phyloP scores from a whole-genome alignment of 2,888 invertebrate species.

The Camptogramma bilineatum region DNA sequence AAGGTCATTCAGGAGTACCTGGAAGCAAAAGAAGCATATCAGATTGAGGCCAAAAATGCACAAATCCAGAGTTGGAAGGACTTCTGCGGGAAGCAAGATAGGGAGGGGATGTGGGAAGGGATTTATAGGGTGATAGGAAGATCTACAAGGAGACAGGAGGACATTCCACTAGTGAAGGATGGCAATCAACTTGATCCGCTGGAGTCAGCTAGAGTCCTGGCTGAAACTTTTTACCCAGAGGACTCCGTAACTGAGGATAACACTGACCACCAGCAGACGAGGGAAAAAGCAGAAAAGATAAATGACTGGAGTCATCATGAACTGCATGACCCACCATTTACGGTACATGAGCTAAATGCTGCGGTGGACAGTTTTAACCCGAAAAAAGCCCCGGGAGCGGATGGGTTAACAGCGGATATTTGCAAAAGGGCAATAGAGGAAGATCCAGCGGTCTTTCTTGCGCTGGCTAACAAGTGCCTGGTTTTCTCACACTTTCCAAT shows the following conservation, averaged over 20 bases:
- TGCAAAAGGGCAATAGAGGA: slow-evolving; percentile 35
- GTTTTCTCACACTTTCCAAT: slow-evolving; percentile 33
- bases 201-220: slow-evolving; percentile 19
- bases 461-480: slow-evolving; percentile 38
- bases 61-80: slow-evolving; percentile 40
- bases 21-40: slow-evolving; percentile 18
- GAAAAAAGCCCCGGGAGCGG: slow-evolving; percentile 39
- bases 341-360: slow-evolving; percentile 22
- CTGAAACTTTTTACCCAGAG: slow-evolving; percentile 30
- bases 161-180: slow-evolving; percentile 2
- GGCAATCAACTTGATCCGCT: not conserved
- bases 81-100: slow-evolving; percentile 31
- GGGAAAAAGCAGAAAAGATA: slow-evolving; percentile 11
- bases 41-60: slow-evolving; percentile 10
- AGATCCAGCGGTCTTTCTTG: slow-evolving; percentile 21
- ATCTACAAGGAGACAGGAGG: slow-evolving; percentile 14
- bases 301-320: slow-evolving; percentile 16
- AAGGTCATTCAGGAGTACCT: slow-evolving; percentile 19
- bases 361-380: slow-evolving; percentile 30
- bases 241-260: slow-evolving; percentile 13
- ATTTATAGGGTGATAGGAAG: slow-evolving; percentile 27
- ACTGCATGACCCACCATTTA: slow-evolving; percentile 37
- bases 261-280: slow-evolving; percentile 14
- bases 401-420: slow-evolving; percentile 21
- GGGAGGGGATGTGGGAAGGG: slow-evolving; percentile 36